phyloP scores from a whole-genome alignment of 1,140 invertebrate genomes.

The Steinernema khuongi region DNA sequence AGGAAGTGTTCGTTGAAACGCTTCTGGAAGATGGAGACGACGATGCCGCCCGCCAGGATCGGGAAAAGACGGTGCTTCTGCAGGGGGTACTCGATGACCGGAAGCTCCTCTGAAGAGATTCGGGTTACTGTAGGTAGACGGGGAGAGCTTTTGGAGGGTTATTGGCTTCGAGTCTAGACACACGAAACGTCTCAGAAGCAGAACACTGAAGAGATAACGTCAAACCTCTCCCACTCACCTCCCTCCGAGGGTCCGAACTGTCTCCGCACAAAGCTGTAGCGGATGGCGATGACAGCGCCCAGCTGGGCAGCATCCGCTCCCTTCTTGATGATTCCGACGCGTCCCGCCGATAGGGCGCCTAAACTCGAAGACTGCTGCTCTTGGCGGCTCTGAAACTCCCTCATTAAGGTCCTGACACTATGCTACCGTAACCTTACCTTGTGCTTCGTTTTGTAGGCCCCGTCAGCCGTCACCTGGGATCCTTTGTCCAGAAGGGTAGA shows the following conservation, averaged over 20 bases:
- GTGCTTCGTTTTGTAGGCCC: conserved; percentile 70
- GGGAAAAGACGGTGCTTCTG: conserved; percentile 88
- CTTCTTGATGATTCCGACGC: conserved; percentile 69
- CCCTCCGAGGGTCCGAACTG: conserved; percentile 74
- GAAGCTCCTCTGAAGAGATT: conserved; percentile 65
- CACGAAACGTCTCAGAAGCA: no score
- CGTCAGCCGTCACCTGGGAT: conserved; percentile 77
- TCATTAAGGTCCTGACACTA: background rate
- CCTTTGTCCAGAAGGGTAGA: conserved; percentile 77
- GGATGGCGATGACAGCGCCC: conserved; percentile 75
- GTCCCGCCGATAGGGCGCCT: conserved; percentile 77
- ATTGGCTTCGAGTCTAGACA: no score
- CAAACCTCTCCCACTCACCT: no score
- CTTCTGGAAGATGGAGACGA: conserved; percentile 69
- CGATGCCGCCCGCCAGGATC: conserved; percentile 75
- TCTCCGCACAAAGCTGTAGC: conserved; percentile 79
- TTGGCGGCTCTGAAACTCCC: conserved; percentile 16
- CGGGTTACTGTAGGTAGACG: background rate
- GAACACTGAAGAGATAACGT: no score
- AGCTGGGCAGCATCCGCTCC: conserved; percentile 69
- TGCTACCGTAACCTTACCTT: conserved; percentile 53
- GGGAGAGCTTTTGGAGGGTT: no score
- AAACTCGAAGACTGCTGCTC: conserved; percentile 60
- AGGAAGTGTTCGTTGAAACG: conserved; percentile 65
- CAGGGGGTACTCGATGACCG: conserved; percentile 83